Percentiles rank a stretch among this genome's conserved stretches.
phyloP scores from a whole-genome alignment of 2,113 vertebrate species.

The Gadus macrocephalus region DNA sequence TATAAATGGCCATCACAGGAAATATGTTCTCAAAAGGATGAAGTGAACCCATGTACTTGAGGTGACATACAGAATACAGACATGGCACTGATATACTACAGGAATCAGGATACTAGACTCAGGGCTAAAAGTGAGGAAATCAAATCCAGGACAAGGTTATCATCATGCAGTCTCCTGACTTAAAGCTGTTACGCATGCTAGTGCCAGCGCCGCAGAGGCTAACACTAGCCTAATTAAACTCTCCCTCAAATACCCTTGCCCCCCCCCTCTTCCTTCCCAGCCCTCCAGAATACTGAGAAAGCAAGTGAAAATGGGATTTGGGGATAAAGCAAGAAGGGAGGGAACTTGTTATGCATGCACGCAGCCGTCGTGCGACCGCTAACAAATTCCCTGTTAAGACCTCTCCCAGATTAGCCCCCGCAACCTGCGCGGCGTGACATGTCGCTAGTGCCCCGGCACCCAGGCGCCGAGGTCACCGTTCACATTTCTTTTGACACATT shows the following conservation, averaged over 20 bases:
- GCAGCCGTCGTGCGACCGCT: conserved; percentile 33
- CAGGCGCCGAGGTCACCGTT: conserved; percentile 60
- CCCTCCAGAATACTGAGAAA: conserved; percentile 62
- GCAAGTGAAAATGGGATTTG: conserved; percentile 46
- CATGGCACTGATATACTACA: conserved; percentile 21
- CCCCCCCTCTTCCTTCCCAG: conserved; percentile 19
- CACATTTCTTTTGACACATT: conserved; percentile 57
- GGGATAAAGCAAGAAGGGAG: conserved; percentile 12
- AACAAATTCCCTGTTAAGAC: conserved; percentile 67
- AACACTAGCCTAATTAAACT: conserved; percentile 70
- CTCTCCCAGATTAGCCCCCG: conserved; percentile 54
- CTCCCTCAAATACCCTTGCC: conserved; percentile 71
- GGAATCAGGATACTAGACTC: conserved; percentile 27
- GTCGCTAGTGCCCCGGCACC: conserved; percentile 22
- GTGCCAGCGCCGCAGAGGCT: conserved; percentile 57
- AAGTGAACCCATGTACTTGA: conserved; percentile 1
- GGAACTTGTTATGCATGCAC: conserved; percentile 58
- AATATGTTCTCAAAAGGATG: no score
- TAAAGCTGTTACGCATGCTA: conserved; percentile 64
- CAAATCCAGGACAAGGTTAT: conserved; percentile 58
- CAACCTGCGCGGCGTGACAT: conserved; percentile 52
- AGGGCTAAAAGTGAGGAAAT: conserved; percentile 49
- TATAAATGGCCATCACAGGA: no score
- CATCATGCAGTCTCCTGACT: conserved; percentile 54
- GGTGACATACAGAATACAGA: conserved; percentile 8